These are phyloP conservation scores for Crypturellus tataupa DNA, from an alignment of 2,797 vertebrate genomes.

Conservation along the genomic window DNA sequence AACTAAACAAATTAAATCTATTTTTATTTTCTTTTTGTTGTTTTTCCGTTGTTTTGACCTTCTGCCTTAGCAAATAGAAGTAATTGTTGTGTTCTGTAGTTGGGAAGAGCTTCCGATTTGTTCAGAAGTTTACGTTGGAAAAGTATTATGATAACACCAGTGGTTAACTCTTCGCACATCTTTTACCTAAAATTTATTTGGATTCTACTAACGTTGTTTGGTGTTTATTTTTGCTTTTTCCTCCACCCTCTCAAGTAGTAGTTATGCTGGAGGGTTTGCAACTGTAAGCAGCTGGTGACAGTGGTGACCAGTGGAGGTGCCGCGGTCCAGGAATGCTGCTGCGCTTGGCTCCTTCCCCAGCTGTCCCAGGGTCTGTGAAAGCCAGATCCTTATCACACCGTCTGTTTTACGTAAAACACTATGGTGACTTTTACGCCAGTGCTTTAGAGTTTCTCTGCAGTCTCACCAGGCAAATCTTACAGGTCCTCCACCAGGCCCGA, in stretches of 20 bases:
- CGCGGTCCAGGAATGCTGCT: accelerated
- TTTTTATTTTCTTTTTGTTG: not conserved
- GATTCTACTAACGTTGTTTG: not conserved
- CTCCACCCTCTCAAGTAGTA: not conserved
- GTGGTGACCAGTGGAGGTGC: not conserved
- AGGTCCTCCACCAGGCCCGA: slow-evolving; percentile 96
- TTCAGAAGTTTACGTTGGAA: not conserved
- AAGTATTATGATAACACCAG: not conserved
- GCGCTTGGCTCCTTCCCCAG: not conserved
- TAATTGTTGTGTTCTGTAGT: not conserved
- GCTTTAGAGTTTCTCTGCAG: not conserved
- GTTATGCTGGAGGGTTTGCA: not conserved
- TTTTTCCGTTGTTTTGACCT: not conserved
- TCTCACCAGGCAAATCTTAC: not conserved
- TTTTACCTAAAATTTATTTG: not conserved
- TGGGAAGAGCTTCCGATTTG: not conserved
- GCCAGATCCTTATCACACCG: accelerated
- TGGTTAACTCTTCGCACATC: not conserved
- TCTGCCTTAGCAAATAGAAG: accelerated
- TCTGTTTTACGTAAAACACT: accelerated
- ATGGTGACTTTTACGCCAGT: not conserved
- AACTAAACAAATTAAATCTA: not conserved
- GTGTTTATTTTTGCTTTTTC: not conserved
- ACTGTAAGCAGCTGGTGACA: not conserved
- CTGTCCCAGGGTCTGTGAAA: accelerated